Percentiles rank a stretch among this genome's conserved stretches.
Evolutionary conservation across 1,140 invertebrate species (phyloP).

Genomic region (Drusus annulatus): DNA sequence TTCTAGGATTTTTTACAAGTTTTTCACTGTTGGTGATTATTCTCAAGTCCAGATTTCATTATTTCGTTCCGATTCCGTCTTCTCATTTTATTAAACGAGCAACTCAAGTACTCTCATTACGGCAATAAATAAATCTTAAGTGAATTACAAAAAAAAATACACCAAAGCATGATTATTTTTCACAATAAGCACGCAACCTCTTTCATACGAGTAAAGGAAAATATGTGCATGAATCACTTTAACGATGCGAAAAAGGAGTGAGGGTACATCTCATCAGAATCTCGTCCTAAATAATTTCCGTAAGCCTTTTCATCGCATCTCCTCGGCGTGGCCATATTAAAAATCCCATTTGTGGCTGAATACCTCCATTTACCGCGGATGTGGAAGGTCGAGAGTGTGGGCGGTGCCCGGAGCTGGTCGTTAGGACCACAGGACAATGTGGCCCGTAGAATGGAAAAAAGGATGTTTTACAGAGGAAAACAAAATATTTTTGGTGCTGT

Average conservation of each 20-base stretch:
- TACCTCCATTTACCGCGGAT: constrained; percentile 39
- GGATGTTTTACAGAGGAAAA: too few relatives aligned
- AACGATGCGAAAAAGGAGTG: constrained; percentile 4
- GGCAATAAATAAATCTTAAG: too few relatives aligned
- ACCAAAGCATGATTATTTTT: neutral
- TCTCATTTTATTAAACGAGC: too few relatives aligned
- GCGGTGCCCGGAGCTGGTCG: neutral
- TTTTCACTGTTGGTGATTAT: too few relatives aligned
- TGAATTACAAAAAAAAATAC: too few relatives aligned
- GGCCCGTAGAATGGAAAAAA: neutral
- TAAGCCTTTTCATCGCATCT: constrained; percentile 43
- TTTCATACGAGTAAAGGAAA: neutral
- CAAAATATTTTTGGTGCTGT: too few relatives aligned
- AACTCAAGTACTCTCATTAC: too few relatives aligned
- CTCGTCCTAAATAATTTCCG: constrained; percentile 36
- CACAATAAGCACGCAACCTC: neutral
- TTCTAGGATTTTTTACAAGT: too few relatives aligned
- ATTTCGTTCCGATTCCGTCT: too few relatives aligned
- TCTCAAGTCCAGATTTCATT: too few relatives aligned
- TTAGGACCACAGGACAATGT: neutral
- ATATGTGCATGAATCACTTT: constrained; percentile 24
- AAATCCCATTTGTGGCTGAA: constrained; percentile 48
- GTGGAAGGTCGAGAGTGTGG: neutral
- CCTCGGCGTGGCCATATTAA: constrained; percentile 42
- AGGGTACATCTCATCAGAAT: neutral